phyloP scores from a whole-genome alignment of 1,140 invertebrate genomes.

The Maniola jurtina region DNA sequence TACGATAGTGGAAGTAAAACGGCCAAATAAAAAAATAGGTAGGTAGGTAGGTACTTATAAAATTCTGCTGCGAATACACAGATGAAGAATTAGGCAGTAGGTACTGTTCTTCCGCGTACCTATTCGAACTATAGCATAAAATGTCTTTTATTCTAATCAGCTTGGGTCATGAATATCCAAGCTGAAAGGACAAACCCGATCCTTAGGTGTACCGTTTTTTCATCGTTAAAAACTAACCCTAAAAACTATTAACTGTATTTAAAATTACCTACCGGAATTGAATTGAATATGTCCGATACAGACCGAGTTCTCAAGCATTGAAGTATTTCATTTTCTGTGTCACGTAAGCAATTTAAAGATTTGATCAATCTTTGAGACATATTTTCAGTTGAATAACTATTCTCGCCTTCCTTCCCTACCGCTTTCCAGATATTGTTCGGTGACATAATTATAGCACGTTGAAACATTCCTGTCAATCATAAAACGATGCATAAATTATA shows the following conservation, averaged over 20 bases:
- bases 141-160: too few relatives aligned
- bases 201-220: too few relatives aligned
- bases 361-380: conserved; percentile 47
- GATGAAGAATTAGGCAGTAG: too few relatives aligned
- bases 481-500: not conserved
- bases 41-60: too few relatives aligned
- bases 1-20: too few relatives aligned
- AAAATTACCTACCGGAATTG: conserved; percentile 74
- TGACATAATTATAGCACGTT: conserved; percentile 68
- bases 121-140: too few relatives aligned
- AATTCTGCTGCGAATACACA: too few relatives aligned
- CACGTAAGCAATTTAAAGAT: conserved; percentile 46
- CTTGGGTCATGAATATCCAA: too few relatives aligned
- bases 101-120: too few relatives aligned
- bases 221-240: too few relatives aligned
- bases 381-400: conserved; percentile 38
- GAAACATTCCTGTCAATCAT: conserved; percentile 55
- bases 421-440: conserved; percentile 59
- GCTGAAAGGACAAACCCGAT: too few relatives aligned
- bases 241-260: not conserved
- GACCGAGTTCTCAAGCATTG: conserved; percentile 83
- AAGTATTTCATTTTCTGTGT: conserved; percentile 60
- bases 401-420: conserved; percentile 40
- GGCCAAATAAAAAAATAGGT: too few relatives aligned
- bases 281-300: conserved; percentile 79